phyloP scores from a whole-genome alignment of 2,888 invertebrate species.

The Ochropleura plecta region DNA sequence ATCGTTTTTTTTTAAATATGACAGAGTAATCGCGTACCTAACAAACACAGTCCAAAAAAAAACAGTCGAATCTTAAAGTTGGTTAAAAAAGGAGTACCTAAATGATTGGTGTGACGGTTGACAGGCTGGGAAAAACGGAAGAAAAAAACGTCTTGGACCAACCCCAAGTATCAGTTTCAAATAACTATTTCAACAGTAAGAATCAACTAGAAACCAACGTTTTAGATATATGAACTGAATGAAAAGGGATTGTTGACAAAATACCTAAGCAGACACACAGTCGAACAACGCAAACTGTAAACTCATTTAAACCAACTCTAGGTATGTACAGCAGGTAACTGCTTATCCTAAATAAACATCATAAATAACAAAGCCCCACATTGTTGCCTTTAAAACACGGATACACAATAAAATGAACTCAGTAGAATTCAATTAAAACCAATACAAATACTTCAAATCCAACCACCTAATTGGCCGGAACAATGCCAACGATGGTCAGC shows the following conservation, averaged over 20 bases:
- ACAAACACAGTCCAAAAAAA: too few species aligned
- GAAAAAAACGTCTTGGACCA: too few species aligned
- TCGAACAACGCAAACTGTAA: not conserved
- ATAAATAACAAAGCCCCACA: constrained; percentile 27
- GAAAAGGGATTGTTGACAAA: not conserved
- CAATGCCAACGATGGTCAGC: constrained; percentile 51
- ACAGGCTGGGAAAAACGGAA: too few species aligned
- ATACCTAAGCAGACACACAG: not conserved
- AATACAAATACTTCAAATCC: constrained; percentile 50
- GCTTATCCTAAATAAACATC: constrained; percentile 30
- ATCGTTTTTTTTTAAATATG: too few species aligned
- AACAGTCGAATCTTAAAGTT: too few species aligned
- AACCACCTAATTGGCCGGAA: constrained; percentile 52
- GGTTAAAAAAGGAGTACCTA: too few species aligned
- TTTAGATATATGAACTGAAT: not conserved
- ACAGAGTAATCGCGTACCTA: too few species aligned
- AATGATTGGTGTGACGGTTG: too few species aligned
- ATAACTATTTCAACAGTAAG: not conserved
- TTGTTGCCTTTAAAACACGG: constrained; percentile 4
- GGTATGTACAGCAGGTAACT: not conserved
- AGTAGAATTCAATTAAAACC: constrained; percentile 54
- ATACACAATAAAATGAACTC: constrained; percentile 25
- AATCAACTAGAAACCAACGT: not conserved
- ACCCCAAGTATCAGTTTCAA: not conserved
- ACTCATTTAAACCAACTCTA: constrained; percentile 7